Base-by-base conservation (phyloP, 2,888 invertebrate genomes). In the Tricholauxania praeusta region DNA sequence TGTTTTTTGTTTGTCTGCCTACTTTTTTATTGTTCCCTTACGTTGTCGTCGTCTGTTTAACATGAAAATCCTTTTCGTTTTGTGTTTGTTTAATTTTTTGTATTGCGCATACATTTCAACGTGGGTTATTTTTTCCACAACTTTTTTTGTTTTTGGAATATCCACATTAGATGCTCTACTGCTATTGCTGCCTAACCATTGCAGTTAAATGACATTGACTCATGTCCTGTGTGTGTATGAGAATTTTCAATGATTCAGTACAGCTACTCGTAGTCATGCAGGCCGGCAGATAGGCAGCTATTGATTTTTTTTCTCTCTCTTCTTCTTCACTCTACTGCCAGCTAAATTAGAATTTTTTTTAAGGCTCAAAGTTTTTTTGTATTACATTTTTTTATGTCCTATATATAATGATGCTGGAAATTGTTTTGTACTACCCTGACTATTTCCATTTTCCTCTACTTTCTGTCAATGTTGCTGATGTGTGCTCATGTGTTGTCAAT, bases 141-240 rank as follows among this genome's bases (percentile, higher is more conserved):
- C 66, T 17, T 53, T n/a, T 52, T 48, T 17, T 53, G 12, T 52
- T 48, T 55, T 67, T 52, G 5, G 17, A 15, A 62, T n/a, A 62
- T 39, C 47, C 15, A 15, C 62, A 39, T 62, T 47, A 47, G 48
- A 22, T 12, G 12, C n/a, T 48, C n/a, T 48, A 22, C 49, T 67
- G 67, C 55, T 4, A 4, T 28, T 47, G 55, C 48, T 67, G 39
- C 47, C 48, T 39, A 15, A 10, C 39, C 39, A 39, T 39, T 63
- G 62, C 39, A 48, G 62, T 17, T 63, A 59, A 60, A 39, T 72
- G 66, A 72, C 66, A 72, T 72, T 71, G 71, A 71, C 65, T 65
- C 59, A 39, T 63, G 55, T 53, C 63, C 32, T 47, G 63, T 48
- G n/a, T 32, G 7, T 39, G 39, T 39, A 10, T 39, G 39, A 7